Percentiles rank a stretch among this genome's conserved stretches.
Evolutionary conservation across 2,888 invertebrate genomes (phyloP).

Genomic region (Seira sanloemensis): DNA sequence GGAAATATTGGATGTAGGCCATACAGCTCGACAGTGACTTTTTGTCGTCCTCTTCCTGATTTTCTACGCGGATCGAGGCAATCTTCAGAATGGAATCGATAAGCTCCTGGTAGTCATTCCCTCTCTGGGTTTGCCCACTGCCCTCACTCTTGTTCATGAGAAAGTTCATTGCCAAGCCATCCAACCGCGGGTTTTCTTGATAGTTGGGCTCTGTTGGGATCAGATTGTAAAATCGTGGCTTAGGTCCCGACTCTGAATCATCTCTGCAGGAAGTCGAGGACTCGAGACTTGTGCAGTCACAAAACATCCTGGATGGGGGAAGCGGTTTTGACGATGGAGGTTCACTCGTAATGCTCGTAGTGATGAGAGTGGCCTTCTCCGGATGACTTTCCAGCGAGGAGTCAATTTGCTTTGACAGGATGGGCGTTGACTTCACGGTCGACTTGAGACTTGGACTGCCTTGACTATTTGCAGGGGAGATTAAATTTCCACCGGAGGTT

Average conservation of each 20-base stretch:
- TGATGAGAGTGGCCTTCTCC: conserved; percentile 41
- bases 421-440: conserved; percentile 27
- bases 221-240: conserved; percentile 93
- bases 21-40: background rate
- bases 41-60: conserved; percentile 4
- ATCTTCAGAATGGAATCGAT: conserved; percentile 91
- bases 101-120: conserved; percentile 88
- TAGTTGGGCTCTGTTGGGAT: conserved; percentile 85
- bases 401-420: conserved; percentile 34
- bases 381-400: conserved; percentile 30
- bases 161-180: conserved; percentile 85
- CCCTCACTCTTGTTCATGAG: conserved; percentile 91
- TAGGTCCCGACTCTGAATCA: conserved; percentile 81
- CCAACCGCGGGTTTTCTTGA: conserved; percentile 92
- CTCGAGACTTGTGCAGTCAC: conserved; percentile 68
- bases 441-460: conserved; percentile 42
- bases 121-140: conserved; percentile 25
- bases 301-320: conserved; percentile 70
- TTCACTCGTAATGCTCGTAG: conserved; percentile 61
- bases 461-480: conserved; percentile 49
- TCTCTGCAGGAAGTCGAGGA: conserved; percentile 37
- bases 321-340: conserved; percentile 68
- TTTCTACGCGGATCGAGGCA: conserved; percentile 79
- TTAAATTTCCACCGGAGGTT: background rate
- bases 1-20: conserved; percentile 71